Conservation (phyloP, 2,113 vertebrate species). For the Notothenia coriiceps region DNA sequence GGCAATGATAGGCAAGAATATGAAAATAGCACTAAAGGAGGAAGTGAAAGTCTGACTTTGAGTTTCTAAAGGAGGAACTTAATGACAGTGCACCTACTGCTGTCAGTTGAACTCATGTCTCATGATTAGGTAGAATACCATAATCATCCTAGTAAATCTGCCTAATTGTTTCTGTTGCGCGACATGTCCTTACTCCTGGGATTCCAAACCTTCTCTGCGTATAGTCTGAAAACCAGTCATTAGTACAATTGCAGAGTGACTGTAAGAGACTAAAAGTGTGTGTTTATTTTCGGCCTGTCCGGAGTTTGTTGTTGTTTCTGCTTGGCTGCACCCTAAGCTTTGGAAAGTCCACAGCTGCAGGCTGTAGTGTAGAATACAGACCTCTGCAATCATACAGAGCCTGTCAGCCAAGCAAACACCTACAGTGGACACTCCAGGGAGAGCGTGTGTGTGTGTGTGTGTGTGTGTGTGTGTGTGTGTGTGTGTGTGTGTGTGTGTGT, state of each 20-base stretch:
- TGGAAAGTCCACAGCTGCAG: constrained; percentile 71
- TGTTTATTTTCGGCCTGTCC: constrained; percentile 63
- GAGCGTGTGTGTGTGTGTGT: not conserved
- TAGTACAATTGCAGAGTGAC: not conserved
- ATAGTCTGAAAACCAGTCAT: constrained; percentile 16
- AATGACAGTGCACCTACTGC: not conserved
- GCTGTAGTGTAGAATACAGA: constrained; percentile 62
- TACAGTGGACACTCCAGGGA: constrained; percentile 63
- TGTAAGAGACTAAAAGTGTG: constrained; percentile 43
- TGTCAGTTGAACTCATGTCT: not conserved
- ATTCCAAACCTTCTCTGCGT: constrained; percentile 2
- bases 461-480: too few relatives aligned
- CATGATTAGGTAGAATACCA: constrained; percentile 1
- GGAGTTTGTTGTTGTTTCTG: constrained; percentile 67
- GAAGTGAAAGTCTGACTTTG: constrained; percentile 37
- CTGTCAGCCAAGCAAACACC: constrained; percentile 68
- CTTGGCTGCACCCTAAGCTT: constrained; percentile 57
- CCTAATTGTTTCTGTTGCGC: not conserved
- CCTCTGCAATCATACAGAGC: constrained; percentile 69
- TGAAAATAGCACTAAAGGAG: constrained; percentile 7
- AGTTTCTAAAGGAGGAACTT: constrained; percentile 17
- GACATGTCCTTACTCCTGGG: not conserved
- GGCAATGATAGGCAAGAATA: not conserved
- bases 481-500: too few relatives aligned
- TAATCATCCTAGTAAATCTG: not conserved